Percentiles rank a stretch among this genome's conserved stretches.
These are phyloP conservation scores for Ctenomys sociabilis DNA, from an alignment of 2,113 vertebrate species.

Conservation along the genomic window DNA sequence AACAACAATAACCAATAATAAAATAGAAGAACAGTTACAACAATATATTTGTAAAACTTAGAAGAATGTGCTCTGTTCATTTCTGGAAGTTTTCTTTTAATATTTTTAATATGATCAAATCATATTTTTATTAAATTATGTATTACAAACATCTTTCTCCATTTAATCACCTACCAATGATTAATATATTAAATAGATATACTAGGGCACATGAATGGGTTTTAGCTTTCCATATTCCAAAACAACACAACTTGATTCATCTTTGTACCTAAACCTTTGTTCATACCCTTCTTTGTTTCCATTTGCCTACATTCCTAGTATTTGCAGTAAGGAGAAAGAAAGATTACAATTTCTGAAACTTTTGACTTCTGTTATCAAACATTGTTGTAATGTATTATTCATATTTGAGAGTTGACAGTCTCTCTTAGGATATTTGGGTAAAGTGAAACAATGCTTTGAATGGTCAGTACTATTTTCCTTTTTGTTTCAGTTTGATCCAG, in stretches of 20 bases:
- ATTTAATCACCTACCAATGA: background rate
- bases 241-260: background rate
- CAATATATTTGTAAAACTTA: background rate
- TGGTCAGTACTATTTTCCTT: background rate
- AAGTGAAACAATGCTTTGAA: background rate
- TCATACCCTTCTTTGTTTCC: background rate
- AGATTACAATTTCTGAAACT: background rate
- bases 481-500: background rate
- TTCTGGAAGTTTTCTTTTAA: background rate
- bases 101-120: background rate
- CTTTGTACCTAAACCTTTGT: constrained; percentile 10
- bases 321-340: background rate
- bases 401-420: background rate
- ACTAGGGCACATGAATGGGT: background rate
- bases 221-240: constrained; percentile 14
- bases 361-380: background rate
- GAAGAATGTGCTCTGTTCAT: background rate
- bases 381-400: background rate
- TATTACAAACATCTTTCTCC: background rate
- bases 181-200: background rate
- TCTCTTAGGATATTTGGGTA: background rate
- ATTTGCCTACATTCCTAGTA: background rate
- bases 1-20: background rate
- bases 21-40: background rate
- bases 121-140: background rate